Evolutionary conservation across 2,113 vertebrate species (phyloP).

Genomic region (Apus apus): DNA sequence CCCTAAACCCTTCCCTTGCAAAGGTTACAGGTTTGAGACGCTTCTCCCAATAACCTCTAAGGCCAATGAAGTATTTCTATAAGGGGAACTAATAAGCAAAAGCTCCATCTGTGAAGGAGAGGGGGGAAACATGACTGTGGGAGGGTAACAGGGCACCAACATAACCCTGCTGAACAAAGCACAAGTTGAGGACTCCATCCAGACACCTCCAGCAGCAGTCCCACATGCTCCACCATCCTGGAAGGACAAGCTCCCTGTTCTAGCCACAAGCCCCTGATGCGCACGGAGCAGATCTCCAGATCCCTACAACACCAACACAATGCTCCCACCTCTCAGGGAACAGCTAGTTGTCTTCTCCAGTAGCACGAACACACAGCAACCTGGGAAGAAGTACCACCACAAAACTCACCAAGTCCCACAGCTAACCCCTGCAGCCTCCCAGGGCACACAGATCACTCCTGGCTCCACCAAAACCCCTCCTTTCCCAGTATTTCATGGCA

Average conservation of each 20-base stretch:
- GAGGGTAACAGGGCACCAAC: neutral
- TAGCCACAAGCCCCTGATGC: neutral
- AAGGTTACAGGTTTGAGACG: neutral
- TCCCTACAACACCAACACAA: neutral
- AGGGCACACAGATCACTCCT: neutral
- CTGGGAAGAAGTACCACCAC: neutral
- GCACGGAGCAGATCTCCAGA: neutral
- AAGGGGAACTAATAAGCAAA: neutral
- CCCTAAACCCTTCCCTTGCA: neutral
- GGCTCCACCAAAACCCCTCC: neutral
- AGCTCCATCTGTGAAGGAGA: neutral
- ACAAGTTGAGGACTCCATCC: neutral
- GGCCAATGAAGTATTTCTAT: neutral
- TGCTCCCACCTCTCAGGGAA: neutral
- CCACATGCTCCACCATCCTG: neutral
- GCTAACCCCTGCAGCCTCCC: accelerated
- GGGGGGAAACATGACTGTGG: accelerated
- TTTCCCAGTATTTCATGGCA: neutral
- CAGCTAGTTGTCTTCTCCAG: neutral
- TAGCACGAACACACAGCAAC: accelerated
- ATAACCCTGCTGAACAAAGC: neutral
- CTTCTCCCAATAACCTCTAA: neutral
- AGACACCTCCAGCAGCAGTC: neutral
- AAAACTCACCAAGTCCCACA: accelerated
- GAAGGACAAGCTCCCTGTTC: neutral